A percentile compares a stretch with the other conserved stretches of the same genome.
Evolutionary conservation across 2,888 invertebrate genomes (phyloP).

Genomic region (Calephelis perditalis): DNA sequence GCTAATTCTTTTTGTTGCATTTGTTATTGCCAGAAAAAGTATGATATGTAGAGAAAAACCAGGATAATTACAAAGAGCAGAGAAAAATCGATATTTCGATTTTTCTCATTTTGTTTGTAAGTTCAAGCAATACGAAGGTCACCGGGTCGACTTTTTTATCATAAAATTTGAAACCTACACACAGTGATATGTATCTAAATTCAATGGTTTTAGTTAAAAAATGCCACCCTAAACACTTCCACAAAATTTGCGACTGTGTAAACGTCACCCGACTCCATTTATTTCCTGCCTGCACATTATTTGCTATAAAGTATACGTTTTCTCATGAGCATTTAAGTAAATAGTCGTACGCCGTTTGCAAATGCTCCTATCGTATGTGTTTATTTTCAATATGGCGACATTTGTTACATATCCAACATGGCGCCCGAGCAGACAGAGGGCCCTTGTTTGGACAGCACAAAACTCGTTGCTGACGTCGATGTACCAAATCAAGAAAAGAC

Average conservation of each 20-base stretch:
- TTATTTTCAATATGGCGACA: constrained; percentile 69
- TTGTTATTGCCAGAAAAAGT: no score
- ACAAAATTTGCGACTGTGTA: constrained; percentile 2
- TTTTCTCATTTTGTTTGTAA: no score
- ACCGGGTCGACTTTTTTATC: no score
- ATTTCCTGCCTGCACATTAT: constrained; percentile 2
- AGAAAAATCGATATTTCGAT: no score
- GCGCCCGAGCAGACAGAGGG: constrained; percentile 66
- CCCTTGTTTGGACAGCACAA: constrained; percentile 64
- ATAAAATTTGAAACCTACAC: no score
- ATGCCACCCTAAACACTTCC: no score
- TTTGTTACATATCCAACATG: constrained; percentile 70
- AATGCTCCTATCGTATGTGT: constrained; percentile 42
- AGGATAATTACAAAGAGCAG: no score
- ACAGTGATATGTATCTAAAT: no score
- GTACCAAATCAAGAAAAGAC: constrained; percentile 23
- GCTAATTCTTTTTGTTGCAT: no score
- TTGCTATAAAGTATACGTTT: constrained; percentile 15
- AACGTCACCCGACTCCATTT: neutral
- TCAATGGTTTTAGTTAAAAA: no score
- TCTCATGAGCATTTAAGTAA: constrained; percentile 30
- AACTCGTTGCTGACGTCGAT: constrained; percentile 45
- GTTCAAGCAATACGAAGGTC: no score
- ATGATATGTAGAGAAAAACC: no score
- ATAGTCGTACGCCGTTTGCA: constrained; percentile 33